A percentile compares a stretch with the other conserved stretches of the same genome.
phyloP scores from a whole-genome alignment of 2,113 vertebrate species.

The Anolis carolinensis region DNA sequence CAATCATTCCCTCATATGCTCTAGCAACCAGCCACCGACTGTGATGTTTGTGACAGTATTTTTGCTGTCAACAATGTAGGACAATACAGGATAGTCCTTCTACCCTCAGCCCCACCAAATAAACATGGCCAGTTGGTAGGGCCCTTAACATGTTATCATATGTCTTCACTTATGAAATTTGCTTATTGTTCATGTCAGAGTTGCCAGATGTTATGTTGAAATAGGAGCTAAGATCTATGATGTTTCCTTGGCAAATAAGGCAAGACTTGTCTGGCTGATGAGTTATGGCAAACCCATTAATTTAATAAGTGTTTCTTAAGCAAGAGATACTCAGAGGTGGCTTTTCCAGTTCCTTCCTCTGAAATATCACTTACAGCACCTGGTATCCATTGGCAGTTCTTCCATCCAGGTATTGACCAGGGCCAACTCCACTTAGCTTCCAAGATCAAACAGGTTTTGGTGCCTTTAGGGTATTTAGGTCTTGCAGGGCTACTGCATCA shows the following conservation, averaged over 20 bases:
- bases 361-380: no score
- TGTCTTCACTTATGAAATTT: no score
- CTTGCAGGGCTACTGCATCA: not conserved
- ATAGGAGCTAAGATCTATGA: not conserved
- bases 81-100: not conserved
- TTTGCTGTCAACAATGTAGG: not conserved
- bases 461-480: no score
- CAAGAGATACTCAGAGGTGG: no score
- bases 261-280: no score
- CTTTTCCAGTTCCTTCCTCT: no score
- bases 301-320: no score
- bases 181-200: not conserved
- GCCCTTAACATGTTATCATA: not conserved
- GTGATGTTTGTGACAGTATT: not conserved
- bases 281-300: not conserved
- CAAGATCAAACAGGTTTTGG: no score
- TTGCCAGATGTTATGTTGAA: not conserved
- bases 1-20: not conserved
- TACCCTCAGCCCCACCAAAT: not conserved
- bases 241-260: no score
- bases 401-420: no score
- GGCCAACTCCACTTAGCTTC: no score
- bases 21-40: not conserved
- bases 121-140: not conserved
- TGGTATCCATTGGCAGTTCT: no score